Evolutionary conservation across 2,797 vertebrate genomes (phyloP), one percentile per base, ranked within the genome.

Genomic region (Acrossocheilus wenchowensis): DNA sequence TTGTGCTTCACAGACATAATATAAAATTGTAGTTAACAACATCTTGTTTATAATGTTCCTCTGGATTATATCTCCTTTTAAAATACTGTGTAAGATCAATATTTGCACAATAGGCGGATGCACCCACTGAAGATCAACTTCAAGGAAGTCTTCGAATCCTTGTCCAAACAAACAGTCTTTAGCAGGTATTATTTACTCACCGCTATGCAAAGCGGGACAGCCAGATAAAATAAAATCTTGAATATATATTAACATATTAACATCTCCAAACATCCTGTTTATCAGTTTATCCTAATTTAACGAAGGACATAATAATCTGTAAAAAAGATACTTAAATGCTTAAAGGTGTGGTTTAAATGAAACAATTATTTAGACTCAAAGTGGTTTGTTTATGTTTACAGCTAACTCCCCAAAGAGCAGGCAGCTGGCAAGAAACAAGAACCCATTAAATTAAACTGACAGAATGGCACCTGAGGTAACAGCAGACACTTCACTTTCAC

Each of bases 71-170:
- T 88, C 93, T 92, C 88, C 89, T 95, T 91, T 89, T 82, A 91
- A 94, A 95, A 96, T 89, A 94, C 83, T 88, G 89, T 82, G 30
- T 34, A 30, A 52, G 45, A 87, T 91, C 89, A 95, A 94, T 96
- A 91, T 96, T 95, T 92, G 88, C 89, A 52, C 30, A 90, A 84
- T 84, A 91, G 75, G 88, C 89, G 36, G 84, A 91, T 89, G 91
- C 87, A 83, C 90, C 91, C 88, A 89, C 85, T 89, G 69, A 88
- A 90, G 92, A 92, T 90, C 89, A 91, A 86, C 88, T 90, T 93
- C 89, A 94, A 94, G 93, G 92, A 96, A 93, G 90, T 93, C 88
- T 93, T 91, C 90, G 82, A 82, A 73, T 87, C 89, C n/a, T 69
- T 88, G 84, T 81, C 88, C 85, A 89, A 79, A 74, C 45, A 68